Evolutionary conservation across 2,888 invertebrate genomes (phyloP), one percentile per base, ranked within the genome.

Genomic region (Eumacrocentrus americanus): DNA sequence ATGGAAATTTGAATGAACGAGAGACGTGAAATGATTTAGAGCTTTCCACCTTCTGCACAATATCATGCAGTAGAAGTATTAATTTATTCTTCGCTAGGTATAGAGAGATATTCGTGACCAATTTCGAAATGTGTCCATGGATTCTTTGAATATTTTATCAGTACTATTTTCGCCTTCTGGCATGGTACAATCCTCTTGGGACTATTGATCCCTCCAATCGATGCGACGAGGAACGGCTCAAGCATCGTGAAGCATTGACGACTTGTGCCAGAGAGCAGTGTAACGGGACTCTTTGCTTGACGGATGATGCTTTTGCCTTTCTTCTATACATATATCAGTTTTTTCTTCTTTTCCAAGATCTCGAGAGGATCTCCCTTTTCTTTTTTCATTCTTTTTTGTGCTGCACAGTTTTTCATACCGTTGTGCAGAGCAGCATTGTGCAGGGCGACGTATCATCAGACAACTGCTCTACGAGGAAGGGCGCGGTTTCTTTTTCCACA

Each of bases 1-100:
- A 50, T 40, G 35, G 52, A 47, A 62, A 48, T 58, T 60, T 46
- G n/a, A 48, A 60, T 40, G 48, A 18, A 60, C 34, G 47, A 29
- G 46, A 34, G 38, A 48, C n/a, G 23, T 25, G 34, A 51, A 44
- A 63, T 61, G 42, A 51, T 59, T 55, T 6, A 37, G 37, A 5
- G 16, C 11, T 3, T 35, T n/a, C n/a, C n/a, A n/a, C n/a, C n/a
- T n/a, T n/a, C n/a, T n/a, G n/a, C n/a, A n/a, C n/a, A n/a, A n/a
- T n/a, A n/a, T n/a, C n/a, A n/a, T n/a, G n/a, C n/a, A 5, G 37
- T 9, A 12, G 12, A 12, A 6, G 12, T 37, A 37, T n/a, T 37
- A 37, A 12, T 12, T 37, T 1, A 37, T 37, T 18, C n/a, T 20
- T 51, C 37, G n/a, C n/a, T 16, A n/a, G 25, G 23, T 16, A 3